These are phyloP conservation scores for Pluvianellus socialis DNA, from an alignment of 2,113 vertebrate species.

Conservation along the genomic window DNA sequence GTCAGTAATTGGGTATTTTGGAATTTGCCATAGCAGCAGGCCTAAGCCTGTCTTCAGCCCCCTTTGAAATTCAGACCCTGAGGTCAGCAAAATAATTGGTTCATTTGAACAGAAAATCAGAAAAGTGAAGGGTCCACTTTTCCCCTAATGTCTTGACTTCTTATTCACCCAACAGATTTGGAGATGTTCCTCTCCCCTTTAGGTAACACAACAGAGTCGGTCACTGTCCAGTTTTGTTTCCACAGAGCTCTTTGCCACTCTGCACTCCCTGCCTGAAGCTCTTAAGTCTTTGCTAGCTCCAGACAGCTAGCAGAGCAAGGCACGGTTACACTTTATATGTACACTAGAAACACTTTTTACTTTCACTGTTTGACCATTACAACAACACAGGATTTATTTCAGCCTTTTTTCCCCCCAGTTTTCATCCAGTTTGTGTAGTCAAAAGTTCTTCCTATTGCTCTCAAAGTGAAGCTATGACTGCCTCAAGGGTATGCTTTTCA, in stretches of 20 bases:
- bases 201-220: constrained; percentile 37
- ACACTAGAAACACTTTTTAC: neutral
- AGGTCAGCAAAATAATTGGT: constrained; percentile 80
- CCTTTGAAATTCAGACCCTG: constrained; percentile 80
- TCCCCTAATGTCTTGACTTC: constrained; percentile 11
- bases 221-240: constrained; percentile 35
- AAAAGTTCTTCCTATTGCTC: neutral
- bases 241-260: neutral
- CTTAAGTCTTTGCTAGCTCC: neutral
- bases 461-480: neutral
- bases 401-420: neutral
- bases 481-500: neutral
- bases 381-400: neutral
- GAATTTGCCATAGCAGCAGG: constrained; percentile 82
- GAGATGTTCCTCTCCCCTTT: constrained; percentile 49
- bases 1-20: constrained; percentile 85
- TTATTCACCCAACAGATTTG: constrained; percentile 48
- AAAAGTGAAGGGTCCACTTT: constrained; percentile 69
- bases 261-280: neutral
- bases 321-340: neutral
- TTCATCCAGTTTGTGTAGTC: neutral
- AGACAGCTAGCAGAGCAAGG: neutral
- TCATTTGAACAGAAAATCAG: constrained; percentile 74
- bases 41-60: constrained; percentile 82
- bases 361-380: neutral